A percentile compares a stretch with the other conserved stretches of the same genome.
These are phyloP conservation scores for Xiphydria camelus DNA, from an alignment of 2,888 invertebrate species.

Conservation along the genomic window DNA sequence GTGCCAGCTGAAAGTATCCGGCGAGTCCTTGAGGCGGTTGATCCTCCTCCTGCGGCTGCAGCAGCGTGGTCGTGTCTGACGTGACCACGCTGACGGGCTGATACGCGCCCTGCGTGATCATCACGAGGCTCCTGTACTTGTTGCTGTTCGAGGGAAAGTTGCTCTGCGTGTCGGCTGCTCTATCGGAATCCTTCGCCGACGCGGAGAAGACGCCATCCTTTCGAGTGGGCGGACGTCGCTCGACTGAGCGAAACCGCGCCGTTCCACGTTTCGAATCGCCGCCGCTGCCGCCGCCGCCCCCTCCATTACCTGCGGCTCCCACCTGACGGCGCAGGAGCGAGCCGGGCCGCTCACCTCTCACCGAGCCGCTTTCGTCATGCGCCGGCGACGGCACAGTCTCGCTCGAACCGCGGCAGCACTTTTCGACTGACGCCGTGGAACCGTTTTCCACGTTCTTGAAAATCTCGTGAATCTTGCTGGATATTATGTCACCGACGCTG, in stretches of 20 bases:
- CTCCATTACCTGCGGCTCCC: slow-evolving; percentile 25
- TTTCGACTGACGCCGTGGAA: slow-evolving; percentile 44
- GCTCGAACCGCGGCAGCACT: no score
- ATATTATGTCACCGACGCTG: slow-evolving; percentile 38
- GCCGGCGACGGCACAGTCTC: slow-evolving; percentile 63
- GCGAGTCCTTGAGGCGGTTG: slow-evolving; percentile 63
- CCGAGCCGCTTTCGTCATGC: slow-evolving; percentile 41
- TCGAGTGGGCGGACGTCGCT: slow-evolving; percentile 53
- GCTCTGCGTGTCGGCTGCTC: slow-evolving; percentile 16
- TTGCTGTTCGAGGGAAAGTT: slow-evolving; percentile 35
- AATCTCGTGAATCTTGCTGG: slow-evolving; percentile 40
- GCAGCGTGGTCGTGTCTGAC: slow-evolving; percentile 74
- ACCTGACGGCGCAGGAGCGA: slow-evolving; percentile 12
- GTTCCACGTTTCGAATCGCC: slow-evolving; percentile 41
- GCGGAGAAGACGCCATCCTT: slow-evolving; percentile 45
- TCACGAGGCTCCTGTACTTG: slow-evolving; percentile 85
- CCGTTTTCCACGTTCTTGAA: slow-evolving; percentile 28
- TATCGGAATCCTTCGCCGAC: slow-evolving; percentile 58
- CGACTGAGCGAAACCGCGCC: slow-evolving; percentile 55
- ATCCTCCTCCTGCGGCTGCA: slow-evolving; percentile 61
- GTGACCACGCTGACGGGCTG: slow-evolving; percentile 74
- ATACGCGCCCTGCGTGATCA: slow-evolving; percentile 76
- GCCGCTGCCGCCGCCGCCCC: slow-evolving; percentile 29
- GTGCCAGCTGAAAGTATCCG: slow-evolving; percentile 57
- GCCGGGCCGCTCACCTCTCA: slow-evolving; percentile 30